phyloP scores from a whole-genome alignment of 1,140 invertebrate genomes.

The Leptopilina clavipes region DNA sequence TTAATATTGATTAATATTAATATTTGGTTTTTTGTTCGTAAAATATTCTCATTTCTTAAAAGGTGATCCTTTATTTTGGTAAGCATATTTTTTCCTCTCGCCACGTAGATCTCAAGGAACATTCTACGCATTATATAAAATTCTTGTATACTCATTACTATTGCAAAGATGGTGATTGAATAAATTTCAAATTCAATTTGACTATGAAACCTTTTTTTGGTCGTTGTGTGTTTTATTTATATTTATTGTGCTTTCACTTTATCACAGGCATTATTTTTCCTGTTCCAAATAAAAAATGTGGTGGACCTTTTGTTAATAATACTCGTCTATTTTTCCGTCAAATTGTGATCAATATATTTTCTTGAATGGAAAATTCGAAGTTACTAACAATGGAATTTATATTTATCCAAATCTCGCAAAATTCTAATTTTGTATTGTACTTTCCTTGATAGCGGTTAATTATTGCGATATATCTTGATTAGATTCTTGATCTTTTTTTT shows the following conservation, averaged over 20 bases:
- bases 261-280: slow-evolving; percentile 39
- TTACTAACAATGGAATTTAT: slow-evolving; percentile 23
- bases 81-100: slow-evolving; percentile 67
- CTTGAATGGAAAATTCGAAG: neutral
- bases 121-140: slow-evolving; percentile 70
- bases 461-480: neutral
- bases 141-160: slow-evolving; percentile 69
- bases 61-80: slow-evolving; percentile 57
- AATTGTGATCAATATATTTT: neutral
- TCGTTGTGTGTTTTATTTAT: slow-evolving; percentile 72
- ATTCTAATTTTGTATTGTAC: neutral
- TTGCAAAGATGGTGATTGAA: slow-evolving; percentile 71
- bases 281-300: slow-evolving; percentile 23
- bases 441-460: slow-evolving; percentile 4
- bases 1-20: neutral
- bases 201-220: slow-evolving; percentile 60
- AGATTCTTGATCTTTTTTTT: neutral
- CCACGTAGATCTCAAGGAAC: slow-evolving; percentile 66
- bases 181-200: slow-evolving; percentile 73
- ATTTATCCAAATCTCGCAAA: neutral
- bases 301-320: slow-evolving; percentile 36
- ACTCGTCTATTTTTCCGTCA: neutral
- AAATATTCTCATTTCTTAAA: slow-evolving; percentile 32
- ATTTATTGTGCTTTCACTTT: slow-evolving; percentile 43
- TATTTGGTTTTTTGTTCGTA: neutral